phyloP scores from a whole-genome alignment of 2,888 invertebrate genomes.

The Nudaria mundana region DNA sequence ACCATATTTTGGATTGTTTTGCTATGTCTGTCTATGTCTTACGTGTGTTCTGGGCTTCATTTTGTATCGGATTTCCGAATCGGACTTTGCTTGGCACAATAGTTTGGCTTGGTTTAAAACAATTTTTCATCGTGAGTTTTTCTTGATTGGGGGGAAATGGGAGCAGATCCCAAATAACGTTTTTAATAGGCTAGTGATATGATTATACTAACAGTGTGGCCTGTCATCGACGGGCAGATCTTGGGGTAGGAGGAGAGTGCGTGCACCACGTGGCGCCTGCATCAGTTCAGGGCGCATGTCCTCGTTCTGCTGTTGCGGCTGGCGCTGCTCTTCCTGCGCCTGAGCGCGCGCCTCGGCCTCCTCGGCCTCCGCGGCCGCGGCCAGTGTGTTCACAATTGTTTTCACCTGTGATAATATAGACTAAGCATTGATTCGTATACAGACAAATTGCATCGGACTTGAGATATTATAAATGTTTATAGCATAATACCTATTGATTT shows the following conservation, averaged over 20 bases:
- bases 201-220: slow-evolving; percentile 89
- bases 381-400: slow-evolving; percentile 70
- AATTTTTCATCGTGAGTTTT: too few relatives aligned
- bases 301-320: slow-evolving; percentile 28
- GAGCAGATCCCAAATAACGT: too few relatives aligned
- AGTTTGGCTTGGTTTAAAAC: too few relatives aligned
- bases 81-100: too few relatives aligned
- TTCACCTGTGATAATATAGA: slow-evolving; percentile 53
- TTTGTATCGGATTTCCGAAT: too few relatives aligned
- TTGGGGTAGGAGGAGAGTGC: slow-evolving; percentile 81
- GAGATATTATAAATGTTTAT: too few relatives aligned
- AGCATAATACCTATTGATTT: too few relatives aligned
- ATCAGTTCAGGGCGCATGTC: slow-evolving; percentile 39
- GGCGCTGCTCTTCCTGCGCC: slow-evolving; percentile 38
- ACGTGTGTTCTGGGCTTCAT: too few relatives aligned
- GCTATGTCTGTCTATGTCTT: too few relatives aligned
- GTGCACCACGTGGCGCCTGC: slow-evolving; percentile 72
- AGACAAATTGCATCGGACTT: neutral
- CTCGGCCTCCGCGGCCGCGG: slow-evolving; percentile 63
- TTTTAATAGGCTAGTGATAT: too few relatives aligned
- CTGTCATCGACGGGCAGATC: slow-evolving; percentile 82
- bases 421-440: slow-evolving; percentile 6
- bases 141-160: neutral
- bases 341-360: slow-evolving; percentile 61
- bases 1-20: too few relatives aligned